Percentiles rank a stretch among this genome's conserved stretches.
Evolutionary conservation across 2,888 invertebrate species (phyloP).

Genomic region (Selenia dentaria): DNA sequence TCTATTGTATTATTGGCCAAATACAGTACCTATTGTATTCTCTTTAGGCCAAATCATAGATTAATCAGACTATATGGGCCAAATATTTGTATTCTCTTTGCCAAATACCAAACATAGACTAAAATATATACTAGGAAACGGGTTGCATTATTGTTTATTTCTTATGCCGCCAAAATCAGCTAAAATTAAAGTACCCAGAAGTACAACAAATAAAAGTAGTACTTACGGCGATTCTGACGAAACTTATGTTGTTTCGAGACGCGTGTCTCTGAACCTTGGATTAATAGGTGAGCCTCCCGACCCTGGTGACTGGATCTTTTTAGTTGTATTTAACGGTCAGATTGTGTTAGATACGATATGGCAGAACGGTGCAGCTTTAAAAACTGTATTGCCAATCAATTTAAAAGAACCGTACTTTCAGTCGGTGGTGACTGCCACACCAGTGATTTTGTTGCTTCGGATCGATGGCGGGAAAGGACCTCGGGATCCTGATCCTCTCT

Average conservation of each 20-base stretch:
- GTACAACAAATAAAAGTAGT: background rate
- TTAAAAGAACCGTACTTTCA: constrained; percentile 49
- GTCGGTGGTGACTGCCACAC: constrained; percentile 50
- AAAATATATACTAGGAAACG: too few species aligned
- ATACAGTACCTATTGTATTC: too few species aligned
- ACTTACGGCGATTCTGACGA: constrained; percentile 40
- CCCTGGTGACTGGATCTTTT: constrained; percentile 51
- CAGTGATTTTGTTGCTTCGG: constrained; percentile 65
- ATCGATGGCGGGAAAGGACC: constrained; percentile 45
- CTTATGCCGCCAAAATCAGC: background rate
- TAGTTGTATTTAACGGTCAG: constrained; percentile 54
- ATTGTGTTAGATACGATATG: constrained; percentile 57
- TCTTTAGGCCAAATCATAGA: too few species aligned
- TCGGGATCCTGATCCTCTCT: constrained; percentile 63
- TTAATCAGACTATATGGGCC: too few species aligned
- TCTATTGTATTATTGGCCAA: too few species aligned
- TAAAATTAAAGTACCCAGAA: background rate
- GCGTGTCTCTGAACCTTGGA: constrained; percentile 42
- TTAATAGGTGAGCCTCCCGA: constrained; percentile 49
- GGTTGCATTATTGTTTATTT: too few species aligned
- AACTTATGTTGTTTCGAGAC: constrained; percentile 37
- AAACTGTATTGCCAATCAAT: constrained; percentile 50
- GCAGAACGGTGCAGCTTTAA: constrained; percentile 40
- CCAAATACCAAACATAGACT: too few species aligned
- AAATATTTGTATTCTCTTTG: too few species aligned